Evolutionary conservation across 1,140 invertebrate genomes (phyloP), one percentile per base, ranked within the genome.

Genomic region (Drosophila virilis): DNA sequence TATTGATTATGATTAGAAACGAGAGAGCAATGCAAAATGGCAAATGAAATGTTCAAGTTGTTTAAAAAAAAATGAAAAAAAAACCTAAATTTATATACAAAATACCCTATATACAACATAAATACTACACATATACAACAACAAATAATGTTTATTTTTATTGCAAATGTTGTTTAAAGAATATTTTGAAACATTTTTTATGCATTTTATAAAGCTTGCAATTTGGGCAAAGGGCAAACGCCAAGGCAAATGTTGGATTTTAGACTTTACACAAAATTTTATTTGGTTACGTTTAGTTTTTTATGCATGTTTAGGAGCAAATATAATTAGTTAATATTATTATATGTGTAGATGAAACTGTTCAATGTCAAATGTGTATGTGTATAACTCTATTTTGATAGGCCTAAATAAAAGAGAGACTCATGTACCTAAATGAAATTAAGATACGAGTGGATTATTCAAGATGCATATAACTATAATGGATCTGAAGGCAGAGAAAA

Each of bases 361-460:
- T 55, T 64, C 42, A 35, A 59, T 78, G 43, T 70, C 6, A 74
- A 64, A 57, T 85, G 61, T 70, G 52, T 80, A 28, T 28, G 22
- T 28, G 62, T 65, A 62, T 52, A 57, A 67, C 58, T 69, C 60
- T 62, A 71, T 75, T 85, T 67, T 78, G 55, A 68, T 74, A 74
- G 64, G 65, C 42, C 69, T 78, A 72, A 66, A 65, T 40, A 79
- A 88, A 85, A 74, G 85, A 90, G 85, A 90, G 85, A 90, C 85
- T 90, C 80, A 90, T 86, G 85, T 90, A 90, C 85, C 85, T 90
- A 81, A 89, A 80, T 73, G 77, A 70, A 84, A 84, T 57, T 72
- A 84, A 80, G 55, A 73, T 90, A 79, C 54, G 40, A 67, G 52
- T 59, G 54, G 35, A 67, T 43, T 58, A 35, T 66, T 55, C 28